Conservation (phyloP, 2,113 vertebrate genomes). For the Solea senegalensis region DNA sequence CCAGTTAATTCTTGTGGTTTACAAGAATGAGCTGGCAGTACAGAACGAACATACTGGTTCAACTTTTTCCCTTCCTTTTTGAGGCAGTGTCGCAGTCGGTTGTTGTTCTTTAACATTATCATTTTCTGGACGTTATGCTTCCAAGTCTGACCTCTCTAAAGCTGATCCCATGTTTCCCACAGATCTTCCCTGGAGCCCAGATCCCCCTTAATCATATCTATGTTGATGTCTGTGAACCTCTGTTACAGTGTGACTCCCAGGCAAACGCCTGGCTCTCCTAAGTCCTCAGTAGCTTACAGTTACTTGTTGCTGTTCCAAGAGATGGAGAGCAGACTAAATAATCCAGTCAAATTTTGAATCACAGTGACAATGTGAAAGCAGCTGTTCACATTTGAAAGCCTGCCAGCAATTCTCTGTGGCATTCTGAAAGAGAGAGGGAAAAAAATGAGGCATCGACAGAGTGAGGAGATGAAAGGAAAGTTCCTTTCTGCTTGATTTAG, state of each 20-base stretch:
- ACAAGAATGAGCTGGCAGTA: too few relatives aligned
- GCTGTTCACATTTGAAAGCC: slow-evolving; percentile 69
- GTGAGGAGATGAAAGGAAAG: slow-evolving; percentile 52
- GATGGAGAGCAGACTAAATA: slow-evolving; percentile 75
- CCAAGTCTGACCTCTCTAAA: too few relatives aligned
- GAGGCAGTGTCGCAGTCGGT: too few relatives aligned
- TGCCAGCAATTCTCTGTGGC: slow-evolving; percentile 51
- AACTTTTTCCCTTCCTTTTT: too few relatives aligned
- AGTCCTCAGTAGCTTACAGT: slow-evolving; percentile 47
- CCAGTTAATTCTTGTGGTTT: too few relatives aligned
- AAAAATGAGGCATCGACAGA: slow-evolving; percentile 24
- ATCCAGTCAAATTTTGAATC: slow-evolving; percentile 58
- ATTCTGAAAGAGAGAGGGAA: slow-evolving; percentile 40
- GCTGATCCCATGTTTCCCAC: slow-evolving; percentile 6
- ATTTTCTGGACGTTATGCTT: too few relatives aligned
- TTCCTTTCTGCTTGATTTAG: slow-evolving; percentile 41
- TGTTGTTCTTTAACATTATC: too few relatives aligned
- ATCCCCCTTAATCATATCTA: slow-evolving; percentile 64
- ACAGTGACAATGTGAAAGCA: slow-evolving; percentile 61
- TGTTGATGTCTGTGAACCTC: slow-evolving; percentile 50
- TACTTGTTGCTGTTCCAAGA: slow-evolving; percentile 58
- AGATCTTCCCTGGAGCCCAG: slow-evolving; percentile 34
- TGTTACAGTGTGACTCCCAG: slow-evolving; percentile 47
- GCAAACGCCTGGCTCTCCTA: slow-evolving; percentile 43
- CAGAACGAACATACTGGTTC: too few relatives aligned